Evolutionary conservation across 2,797 vertebrate species (phyloP).

Genomic region (Sternarchorhynchus goeldii): DNA sequence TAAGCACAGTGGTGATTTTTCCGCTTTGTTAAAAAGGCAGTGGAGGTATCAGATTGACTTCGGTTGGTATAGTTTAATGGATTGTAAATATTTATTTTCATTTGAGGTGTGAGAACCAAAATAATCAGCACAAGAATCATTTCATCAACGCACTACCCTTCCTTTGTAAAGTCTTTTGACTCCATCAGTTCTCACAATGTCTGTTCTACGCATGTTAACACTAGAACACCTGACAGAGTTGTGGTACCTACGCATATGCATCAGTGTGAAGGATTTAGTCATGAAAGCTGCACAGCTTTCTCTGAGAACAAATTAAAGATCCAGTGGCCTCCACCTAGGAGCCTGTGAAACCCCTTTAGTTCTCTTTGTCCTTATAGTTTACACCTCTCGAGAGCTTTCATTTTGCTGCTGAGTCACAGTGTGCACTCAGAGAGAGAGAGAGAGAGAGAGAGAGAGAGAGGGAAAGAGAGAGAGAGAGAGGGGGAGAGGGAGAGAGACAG

Average conservation of each 20-base stretch:
- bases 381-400: neutral
- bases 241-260: neutral
- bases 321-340: too few relatives aligned
- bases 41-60: neutral
- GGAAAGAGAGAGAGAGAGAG: too few relatives aligned
- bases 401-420: conserved; percentile 21
- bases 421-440: neutral
- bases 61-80: neutral
- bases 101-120: neutral
- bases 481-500: too few relatives aligned
- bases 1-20: neutral
- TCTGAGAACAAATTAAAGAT: neutral
- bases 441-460: neutral
- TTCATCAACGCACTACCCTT: too few relatives aligned
- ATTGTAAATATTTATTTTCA: neutral
- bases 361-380: conserved; percentile 19
- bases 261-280: neutral
- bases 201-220: neutral
- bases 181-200: neutral
- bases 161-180: neutral
- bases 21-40: neutral
- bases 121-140: too few relatives aligned
- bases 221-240: too few relatives aligned
- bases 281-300: neutral
- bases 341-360: conserved; percentile 10